Percentiles rank a stretch among this genome's conserved stretches.
Conservation (phyloP, 2,888 invertebrate species). For the Diploptera punctata region DNA sequence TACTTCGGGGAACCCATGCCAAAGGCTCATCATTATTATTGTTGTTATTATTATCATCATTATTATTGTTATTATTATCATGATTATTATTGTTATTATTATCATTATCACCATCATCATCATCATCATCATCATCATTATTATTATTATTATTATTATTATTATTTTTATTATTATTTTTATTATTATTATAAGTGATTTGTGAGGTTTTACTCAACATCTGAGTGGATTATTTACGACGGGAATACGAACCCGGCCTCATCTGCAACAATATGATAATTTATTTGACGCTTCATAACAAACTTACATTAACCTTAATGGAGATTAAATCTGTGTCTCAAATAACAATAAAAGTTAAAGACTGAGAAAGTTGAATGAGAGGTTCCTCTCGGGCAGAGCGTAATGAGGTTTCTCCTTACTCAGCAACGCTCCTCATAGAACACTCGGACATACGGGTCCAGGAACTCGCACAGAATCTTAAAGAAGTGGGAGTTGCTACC, state of each 20-base stretch:
- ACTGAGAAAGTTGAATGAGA: no score
- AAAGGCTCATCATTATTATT: not conserved
- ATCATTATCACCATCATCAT: not conserved
- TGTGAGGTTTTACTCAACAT: not conserved
- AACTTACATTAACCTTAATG: no score
- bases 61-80: no score
- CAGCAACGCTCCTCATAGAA: constrained; percentile 1
- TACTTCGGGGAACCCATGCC: no score
- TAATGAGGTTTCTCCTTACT: not conserved
- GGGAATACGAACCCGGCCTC: no score
- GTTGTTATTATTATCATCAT: not conserved
- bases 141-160: not conserved
- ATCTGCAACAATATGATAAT: no score
- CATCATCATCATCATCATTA: not conserved
- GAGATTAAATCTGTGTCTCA: no score
- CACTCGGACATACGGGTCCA: not conserved
- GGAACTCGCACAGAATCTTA: constrained; percentile 3
- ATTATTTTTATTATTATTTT: not conserved
- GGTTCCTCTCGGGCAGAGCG: no score
- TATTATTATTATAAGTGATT: not conserved
- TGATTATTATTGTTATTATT: no score
- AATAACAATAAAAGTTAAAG: no score
- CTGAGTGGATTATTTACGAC: no score
- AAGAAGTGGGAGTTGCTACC: not conserved
- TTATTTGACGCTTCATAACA: no score